These are phyloP conservation scores for Heterochromis multidens DNA, from an alignment of 2,113 vertebrate species.

Conservation along the genomic window DNA sequence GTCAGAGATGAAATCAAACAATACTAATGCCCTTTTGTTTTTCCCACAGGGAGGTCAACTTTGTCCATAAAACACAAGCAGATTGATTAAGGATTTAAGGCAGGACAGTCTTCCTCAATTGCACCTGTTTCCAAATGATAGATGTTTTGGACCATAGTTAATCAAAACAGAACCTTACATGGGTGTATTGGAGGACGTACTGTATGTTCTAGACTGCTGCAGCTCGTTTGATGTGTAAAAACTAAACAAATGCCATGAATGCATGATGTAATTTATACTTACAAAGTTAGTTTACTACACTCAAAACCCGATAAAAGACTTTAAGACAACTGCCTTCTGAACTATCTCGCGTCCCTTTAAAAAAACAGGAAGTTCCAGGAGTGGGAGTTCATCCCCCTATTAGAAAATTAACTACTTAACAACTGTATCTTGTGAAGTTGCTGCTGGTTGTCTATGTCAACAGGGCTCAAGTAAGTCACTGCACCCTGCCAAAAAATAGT, in stretches of 20 bases:
- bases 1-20: not conserved
- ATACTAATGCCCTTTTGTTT: not conserved
- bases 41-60: not conserved
- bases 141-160: not conserved
- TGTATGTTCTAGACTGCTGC: not conserved
- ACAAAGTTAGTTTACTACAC: not conserved
- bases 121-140: not conserved
- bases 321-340: not conserved
- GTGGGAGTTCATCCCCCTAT: not conserved
- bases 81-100: too few species aligned
- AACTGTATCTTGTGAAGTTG: not conserved
- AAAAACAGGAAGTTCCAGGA: not conserved
- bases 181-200: not conserved
- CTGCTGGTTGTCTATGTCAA: not conserved
- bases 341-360: not conserved
- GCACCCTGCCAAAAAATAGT: not conserved
- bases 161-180: not conserved
- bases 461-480: not conserved
- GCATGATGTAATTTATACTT: not conserved
- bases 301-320: not conserved
- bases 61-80: not conserved
- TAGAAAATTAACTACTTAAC: not conserved
- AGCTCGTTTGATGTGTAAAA: not conserved
- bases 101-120: not conserved
- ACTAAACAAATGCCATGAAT: not conserved